Percentiles rank a stretch among this genome's conserved stretches.
These are phyloP conservation scores for Boulengeromyrus knoepffleri DNA, from an alignment of 2,113 vertebrate genomes.

Conservation along the genomic window DNA sequence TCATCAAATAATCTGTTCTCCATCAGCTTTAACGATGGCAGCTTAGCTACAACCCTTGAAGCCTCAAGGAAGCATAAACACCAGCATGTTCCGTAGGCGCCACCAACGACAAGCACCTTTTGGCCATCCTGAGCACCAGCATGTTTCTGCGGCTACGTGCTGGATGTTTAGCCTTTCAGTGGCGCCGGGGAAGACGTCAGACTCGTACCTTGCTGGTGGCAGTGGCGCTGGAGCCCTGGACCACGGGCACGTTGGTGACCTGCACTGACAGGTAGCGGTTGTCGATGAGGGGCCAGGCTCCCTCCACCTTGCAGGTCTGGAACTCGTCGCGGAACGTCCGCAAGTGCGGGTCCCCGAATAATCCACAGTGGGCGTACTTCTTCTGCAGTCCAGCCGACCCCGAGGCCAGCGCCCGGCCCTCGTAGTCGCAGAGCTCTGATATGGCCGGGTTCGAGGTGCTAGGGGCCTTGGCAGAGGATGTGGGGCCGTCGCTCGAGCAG, in stretches of 20 bases:
- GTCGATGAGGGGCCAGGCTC: conserved; percentile 74
- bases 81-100: neutral
- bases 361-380: conserved; percentile 71
- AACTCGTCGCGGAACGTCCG: conserved; percentile 73
- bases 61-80: neutral
- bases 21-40: neutral
- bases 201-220: conserved; percentile 69
- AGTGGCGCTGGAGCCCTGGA: conserved; percentile 67
- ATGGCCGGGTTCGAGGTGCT: conserved; percentile 50
- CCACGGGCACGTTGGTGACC: conserved; percentile 73
- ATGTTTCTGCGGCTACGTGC: neutral
- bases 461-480: conserved; percentile 54
- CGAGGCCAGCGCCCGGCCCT: conserved; percentile 45
- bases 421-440: conserved; percentile 62
- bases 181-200: neutral
- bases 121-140: neutral
- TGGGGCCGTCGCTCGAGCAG: conserved; percentile 72
- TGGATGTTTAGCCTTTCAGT: neutral
- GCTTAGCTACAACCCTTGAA: neutral
- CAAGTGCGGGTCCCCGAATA: conserved; percentile 74
- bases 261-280: conserved; percentile 72
- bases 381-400: conserved; percentile 46
- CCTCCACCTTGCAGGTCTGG: conserved; percentile 74
- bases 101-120: neutral
- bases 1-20: neutral